Conservation (phyloP, 2,888 invertebrate species). For the Eurois occulta region DNA sequence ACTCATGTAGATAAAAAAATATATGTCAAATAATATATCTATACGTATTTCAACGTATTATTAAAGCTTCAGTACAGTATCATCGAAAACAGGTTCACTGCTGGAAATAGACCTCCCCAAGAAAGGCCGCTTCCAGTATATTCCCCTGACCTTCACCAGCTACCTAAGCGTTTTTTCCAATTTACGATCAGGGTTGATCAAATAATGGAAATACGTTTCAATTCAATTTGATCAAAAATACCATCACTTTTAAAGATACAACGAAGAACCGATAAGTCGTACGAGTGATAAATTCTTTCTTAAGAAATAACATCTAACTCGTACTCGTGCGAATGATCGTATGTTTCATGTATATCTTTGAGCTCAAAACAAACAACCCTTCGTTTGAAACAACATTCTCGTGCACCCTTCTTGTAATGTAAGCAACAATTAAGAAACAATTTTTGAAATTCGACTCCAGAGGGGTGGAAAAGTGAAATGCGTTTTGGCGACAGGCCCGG, state of each 20-base stretch:
- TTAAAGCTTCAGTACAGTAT: neutral
- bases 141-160: neutral
- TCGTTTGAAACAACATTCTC: slow-evolving; percentile 49
- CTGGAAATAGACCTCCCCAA: neutral
- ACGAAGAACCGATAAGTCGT: slow-evolving; percentile 1
- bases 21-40: neutral
- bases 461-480: slow-evolving; percentile 59
- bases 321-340: slow-evolving; percentile 27
- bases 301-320: slow-evolving; percentile 18
- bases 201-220: slow-evolving; percentile 10
- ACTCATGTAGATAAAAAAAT: neutral
- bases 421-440: slow-evolving; percentile 66
- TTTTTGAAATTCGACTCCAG: slow-evolving; percentile 62
- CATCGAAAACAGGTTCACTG: neutral
- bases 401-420: slow-evolving; percentile 60
- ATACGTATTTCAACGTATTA: neutral
- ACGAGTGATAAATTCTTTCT: slow-evolving; percentile 18
- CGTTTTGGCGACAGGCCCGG: slow-evolving; percentile 45
- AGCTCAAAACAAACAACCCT: slow-evolving; percentile 49
- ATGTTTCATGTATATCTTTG: slow-evolving; percentile 39
- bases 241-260: slow-evolving; percentile 13
- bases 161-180: neutral
- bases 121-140: neutral
- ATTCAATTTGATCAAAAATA: slow-evolving; percentile 11
- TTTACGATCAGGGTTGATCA: slow-evolving; percentile 14